These are phyloP conservation scores for Syrphus vitripennis DNA, from an alignment of 2,888 invertebrate genomes.

Conservation along the genomic window DNA sequence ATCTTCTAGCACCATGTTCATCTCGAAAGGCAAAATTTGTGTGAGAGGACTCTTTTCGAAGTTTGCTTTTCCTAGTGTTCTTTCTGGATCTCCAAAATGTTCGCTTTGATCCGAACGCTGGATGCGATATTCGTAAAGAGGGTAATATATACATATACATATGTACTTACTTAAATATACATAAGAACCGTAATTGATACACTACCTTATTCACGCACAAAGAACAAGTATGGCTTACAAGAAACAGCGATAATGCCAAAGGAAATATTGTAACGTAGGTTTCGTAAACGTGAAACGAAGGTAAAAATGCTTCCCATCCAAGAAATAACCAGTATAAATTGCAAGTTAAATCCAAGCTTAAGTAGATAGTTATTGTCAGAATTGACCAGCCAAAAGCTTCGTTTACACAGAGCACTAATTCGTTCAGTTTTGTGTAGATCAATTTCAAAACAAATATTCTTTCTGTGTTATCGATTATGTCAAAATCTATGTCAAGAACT, in stretches of 20 bases:
- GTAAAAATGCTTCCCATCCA: background rate
- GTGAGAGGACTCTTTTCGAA: too few species aligned
- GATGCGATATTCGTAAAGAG: too few species aligned
- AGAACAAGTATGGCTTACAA: conserved; percentile 9
- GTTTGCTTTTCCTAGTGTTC: too few species aligned
- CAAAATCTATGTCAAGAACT: conserved; percentile 25
- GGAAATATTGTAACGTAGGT: background rate
- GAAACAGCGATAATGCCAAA: background rate
- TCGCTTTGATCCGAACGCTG: too few species aligned
- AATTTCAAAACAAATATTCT: conserved; percentile 19
- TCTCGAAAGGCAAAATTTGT: too few species aligned
- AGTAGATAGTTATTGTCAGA: conserved; percentile 5
- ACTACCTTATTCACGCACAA: conserved; percentile 13
- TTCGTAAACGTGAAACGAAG: background rate
- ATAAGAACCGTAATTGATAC: background rate
- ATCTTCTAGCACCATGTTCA: too few species aligned
- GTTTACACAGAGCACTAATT: conserved; percentile 25
- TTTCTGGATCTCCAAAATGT: too few species aligned
- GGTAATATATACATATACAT: too few species aligned
- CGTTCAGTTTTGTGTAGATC: conserved; percentile 6
- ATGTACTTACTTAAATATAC: background rate
- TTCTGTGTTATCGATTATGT: background rate
- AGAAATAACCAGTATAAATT: conserved; percentile 42
- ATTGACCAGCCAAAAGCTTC: conserved; percentile 46
- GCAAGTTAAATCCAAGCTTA: conserved; percentile 23